Conservation (phyloP, 2,888 invertebrate genomes). For the Machimus rusticus region DNA sequence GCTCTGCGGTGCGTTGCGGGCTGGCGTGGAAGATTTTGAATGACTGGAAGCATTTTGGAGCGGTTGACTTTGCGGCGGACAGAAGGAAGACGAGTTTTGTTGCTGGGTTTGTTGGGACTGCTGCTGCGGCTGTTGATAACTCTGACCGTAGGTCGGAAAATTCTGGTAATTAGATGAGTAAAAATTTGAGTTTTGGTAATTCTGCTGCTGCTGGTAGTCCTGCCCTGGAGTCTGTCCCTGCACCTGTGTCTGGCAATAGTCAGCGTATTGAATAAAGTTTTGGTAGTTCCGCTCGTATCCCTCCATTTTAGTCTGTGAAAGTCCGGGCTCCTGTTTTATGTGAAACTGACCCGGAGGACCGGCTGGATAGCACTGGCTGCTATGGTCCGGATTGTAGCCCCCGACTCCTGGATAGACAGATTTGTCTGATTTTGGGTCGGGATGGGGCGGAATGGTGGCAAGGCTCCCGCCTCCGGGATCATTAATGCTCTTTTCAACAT, state of each 20-base stretch:
- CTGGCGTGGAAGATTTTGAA: conserved; percentile 49
- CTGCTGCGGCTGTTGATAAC: conserved; percentile 50
- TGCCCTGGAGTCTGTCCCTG: conserved; percentile 56
- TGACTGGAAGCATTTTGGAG: conserved; percentile 47
- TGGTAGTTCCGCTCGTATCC: conserved; percentile 63
- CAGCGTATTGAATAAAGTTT: conserved; percentile 63
- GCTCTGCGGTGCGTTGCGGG: background rate
- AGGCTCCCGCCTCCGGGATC: conserved; percentile 59
- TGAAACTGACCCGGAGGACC: conserved; percentile 55
- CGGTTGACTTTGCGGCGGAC: conserved; percentile 47
- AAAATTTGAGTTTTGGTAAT: conserved; percentile 45
- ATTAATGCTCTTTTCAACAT: conserved; percentile 60
- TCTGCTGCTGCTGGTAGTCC: conserved; percentile 32
- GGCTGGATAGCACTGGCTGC: conserved; percentile 52
- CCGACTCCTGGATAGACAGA: conserved; percentile 47
- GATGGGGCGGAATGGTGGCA: conserved; percentile 37
- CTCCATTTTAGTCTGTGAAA: conserved; percentile 62
- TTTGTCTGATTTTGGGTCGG: conserved; percentile 48
- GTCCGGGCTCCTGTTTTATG: conserved; percentile 60
- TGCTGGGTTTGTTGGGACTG: conserved; percentile 50
- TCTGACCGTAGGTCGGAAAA: conserved; percentile 45
- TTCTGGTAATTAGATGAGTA: conserved; percentile 46
- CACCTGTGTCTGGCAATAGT: conserved; percentile 62
- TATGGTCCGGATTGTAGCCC: conserved; percentile 49
- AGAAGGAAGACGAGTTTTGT: conserved; percentile 54